phyloP scores from a whole-genome alignment of 2,113 vertebrate genomes.

The Potamarius usumacintae region DNA sequence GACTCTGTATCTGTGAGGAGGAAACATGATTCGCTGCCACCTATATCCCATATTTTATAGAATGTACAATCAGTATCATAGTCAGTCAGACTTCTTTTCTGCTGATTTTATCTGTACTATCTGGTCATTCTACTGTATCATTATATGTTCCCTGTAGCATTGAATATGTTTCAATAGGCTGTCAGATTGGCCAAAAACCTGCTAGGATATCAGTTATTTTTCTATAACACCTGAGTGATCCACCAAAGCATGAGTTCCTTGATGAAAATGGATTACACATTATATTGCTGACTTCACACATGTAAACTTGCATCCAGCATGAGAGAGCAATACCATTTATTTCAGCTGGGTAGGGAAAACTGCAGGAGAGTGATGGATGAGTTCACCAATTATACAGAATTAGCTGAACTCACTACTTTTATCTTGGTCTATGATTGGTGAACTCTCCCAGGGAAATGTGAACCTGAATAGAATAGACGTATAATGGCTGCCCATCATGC shows the following conservation, averaged over 20 bases:
- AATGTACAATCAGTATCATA: neutral
- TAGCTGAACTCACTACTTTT: constrained; percentile 14
- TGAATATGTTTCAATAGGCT: neutral
- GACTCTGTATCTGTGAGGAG: neutral
- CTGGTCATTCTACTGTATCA: neutral
- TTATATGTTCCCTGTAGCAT: neutral
- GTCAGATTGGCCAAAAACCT: neutral
- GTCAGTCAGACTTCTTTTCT: neutral
- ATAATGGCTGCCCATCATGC: neutral
- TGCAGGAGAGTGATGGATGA: neutral
- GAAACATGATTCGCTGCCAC: neutral
- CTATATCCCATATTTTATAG: neutral
- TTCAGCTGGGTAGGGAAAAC: constrained; percentile 3
- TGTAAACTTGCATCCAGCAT: neutral
- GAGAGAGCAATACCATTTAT: constrained; percentile 4
- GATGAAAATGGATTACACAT: constrained; percentile 1
- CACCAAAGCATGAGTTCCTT: neutral
- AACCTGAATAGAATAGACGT: neutral
- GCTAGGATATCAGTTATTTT: neutral
- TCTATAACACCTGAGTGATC: neutral
- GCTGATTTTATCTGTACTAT: neutral
- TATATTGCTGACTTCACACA: constrained; percentile 14
- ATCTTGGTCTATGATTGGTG: neutral
- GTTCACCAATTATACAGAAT: neutral
- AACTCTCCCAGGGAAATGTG: neutral